Base-by-base conservation (phyloP, 2,888 invertebrate genomes). In the Leucophenga maculata region DNA sequence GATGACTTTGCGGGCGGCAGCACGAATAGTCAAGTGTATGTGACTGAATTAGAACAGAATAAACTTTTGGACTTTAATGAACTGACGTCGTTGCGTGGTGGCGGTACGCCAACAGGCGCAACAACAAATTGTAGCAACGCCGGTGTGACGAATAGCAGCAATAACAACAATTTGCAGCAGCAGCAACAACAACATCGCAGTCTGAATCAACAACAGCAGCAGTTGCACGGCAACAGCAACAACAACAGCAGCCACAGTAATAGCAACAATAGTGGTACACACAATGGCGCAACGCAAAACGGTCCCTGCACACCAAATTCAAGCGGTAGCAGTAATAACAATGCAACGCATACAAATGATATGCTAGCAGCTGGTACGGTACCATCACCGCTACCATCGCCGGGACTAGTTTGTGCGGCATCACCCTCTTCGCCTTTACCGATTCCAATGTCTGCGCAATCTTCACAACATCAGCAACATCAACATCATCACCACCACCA, bases 371-470 rank as follows among this genome's bases (percentile, higher is more conserved):
- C 80, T 18, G 83, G 86, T 3, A 84, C 86, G 0, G 74, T 84
- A 22, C 77, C 85, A 6, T 84, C 86, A 3, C 84, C 86, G 0
- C 73, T 84, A 22, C 77, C 85, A 8, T 86, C 85, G 48, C 86
- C 86, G 13, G 62, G 62, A 8, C 14, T 64, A 0, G 65, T 83
- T 6, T 76, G 85, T 64, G 55, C 72, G 65, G 72, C 79, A 54
- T 74, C 78, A 26, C 83, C 86, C 16, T 86, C 86, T 32, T 86
- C 86, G 14, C 86, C 86, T 44, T 72, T 85, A 72, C 86, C 86
- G 4, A 86, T 86, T 81, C 86, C 86, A 52, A 86, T 86, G 76
- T 77, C 84, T 16, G 72, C 77, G n/a, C 82, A 84, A 50, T 78
- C 80, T 3, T 76, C 85, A 18, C 74, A 82, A 16, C 80, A 78